Evolutionary conservation across 2,113 vertebrate genomes (phyloP), one percentile per base, ranked within the genome.

Genomic region (Cyphomyrus plagiostoma): DNA sequence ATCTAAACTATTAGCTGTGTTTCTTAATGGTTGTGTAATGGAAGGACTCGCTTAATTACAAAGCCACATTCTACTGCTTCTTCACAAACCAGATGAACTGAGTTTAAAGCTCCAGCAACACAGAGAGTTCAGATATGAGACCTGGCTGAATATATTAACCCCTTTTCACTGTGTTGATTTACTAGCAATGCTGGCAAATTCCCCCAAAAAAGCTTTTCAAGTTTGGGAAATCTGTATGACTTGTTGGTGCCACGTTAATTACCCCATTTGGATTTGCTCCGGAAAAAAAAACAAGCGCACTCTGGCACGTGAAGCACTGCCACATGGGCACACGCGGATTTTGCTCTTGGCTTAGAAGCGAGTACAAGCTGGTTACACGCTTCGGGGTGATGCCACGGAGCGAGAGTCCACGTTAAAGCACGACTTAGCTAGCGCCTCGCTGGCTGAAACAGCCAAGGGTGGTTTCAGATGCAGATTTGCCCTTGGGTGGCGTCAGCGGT

Each of bases 401-500:
- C 89, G 92, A 92, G 90, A 93, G 92, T 91, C 92, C 89, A 90
- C 89, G 90, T 94, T 92, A 94, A 94, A 93, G 93, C 93, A 93
- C 93, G 93, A 94, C 92, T 94, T 94, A 93, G 93, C 94, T 92
- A 93, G 90, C 93, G 92, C 80, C 89, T 11, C 42, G 26, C 46
- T 11, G 56, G 83, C 58, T 85, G 26, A 58, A 89, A 48, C 90
- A 90, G 93, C 90, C 93, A 91, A 35, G 91, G 92, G 91, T 90
- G 92, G 94, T 94, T 94, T 90, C 89, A 93, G 93, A 82, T 87
- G 90, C 92, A 92, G 82, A 93, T 92, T 92, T 92, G 93, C 94
- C 95, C 93, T 89, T 90, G 92, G 94, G 94, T 93, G 92, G 91
- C 77, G 86, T 77, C 56, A 48, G n/a, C 2, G 17, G 49, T 21